Percentiles rank a stretch among this genome's conserved stretches.
Evolutionary conservation across 2,888 invertebrate species (phyloP).

Genomic region (Perizoma flavofasciatum): DNA sequence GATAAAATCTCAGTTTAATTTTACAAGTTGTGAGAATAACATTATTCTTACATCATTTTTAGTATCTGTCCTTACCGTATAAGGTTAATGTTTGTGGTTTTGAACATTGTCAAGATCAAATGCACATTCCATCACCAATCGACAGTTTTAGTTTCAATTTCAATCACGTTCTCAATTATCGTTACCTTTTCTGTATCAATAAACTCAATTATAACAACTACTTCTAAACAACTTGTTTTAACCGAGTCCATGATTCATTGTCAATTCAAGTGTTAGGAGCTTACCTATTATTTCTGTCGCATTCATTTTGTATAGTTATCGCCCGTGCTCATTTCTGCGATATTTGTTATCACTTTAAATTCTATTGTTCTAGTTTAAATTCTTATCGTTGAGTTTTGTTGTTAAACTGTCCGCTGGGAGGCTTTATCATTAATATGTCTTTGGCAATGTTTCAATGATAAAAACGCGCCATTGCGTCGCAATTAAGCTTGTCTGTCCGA

Average conservation of each 20-base stretch:
- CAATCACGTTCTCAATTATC: slow-evolving; percentile 27
- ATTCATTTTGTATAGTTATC: slow-evolving; percentile 47
- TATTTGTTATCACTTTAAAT: slow-evolving; percentile 49
- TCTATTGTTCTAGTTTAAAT: slow-evolving; percentile 20
- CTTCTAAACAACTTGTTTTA: slow-evolving; percentile 43
- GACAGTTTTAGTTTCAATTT: slow-evolving; percentile 24
- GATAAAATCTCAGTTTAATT: no score
- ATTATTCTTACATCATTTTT: slow-evolving; percentile 21
- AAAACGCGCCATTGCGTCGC: slow-evolving; percentile 3
- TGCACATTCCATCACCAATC: slow-evolving; percentile 12
- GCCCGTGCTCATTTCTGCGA: slow-evolving; percentile 43
- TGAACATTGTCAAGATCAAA: slow-evolving; percentile 23
- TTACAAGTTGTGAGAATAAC: no score
- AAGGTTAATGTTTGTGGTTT: slow-evolving; percentile 33
- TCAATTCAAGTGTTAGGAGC: slow-evolving; percentile 61
- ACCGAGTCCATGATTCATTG: slow-evolving; percentile 58
- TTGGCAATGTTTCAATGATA: not conserved
- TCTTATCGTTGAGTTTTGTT: slow-evolving; percentile 2
- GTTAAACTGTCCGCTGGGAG: slow-evolving; percentile 2
- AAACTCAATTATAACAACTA: slow-evolving; percentile 19
- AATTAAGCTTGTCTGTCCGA: slow-evolving; percentile 7
- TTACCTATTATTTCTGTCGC: slow-evolving; percentile 41
- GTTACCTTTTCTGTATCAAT: slow-evolving; percentile 22
- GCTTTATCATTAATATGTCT: not conserved
- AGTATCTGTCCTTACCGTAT: slow-evolving; percentile 24